A percentile compares a stretch with the other conserved stretches of the same genome.
Evolutionary conservation across 2,113 vertebrate species (phyloP).

Genomic region (Leptobrachium ailaonicum): DNA sequence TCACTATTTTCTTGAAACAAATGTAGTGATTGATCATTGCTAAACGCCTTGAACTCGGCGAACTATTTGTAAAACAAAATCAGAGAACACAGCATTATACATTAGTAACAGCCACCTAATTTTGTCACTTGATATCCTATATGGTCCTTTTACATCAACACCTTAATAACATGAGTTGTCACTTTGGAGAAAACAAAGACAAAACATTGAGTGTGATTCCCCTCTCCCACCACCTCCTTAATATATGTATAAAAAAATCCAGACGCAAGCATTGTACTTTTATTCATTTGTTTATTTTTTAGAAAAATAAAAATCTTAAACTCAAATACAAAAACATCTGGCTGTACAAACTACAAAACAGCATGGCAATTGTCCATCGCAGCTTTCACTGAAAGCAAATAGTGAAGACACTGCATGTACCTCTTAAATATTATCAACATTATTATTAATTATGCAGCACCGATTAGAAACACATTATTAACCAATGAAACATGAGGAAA

Average conservation of each 20-base stretch:
- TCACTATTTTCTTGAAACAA: too few species aligned
- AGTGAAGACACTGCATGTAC: constrained; percentile 67
- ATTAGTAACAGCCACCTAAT: too few species aligned
- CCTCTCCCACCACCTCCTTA: neutral
- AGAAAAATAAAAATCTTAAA: constrained; percentile 78
- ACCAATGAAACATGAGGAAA: neutral
- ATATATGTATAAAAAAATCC: neutral
- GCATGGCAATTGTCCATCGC: constrained; percentile 69
- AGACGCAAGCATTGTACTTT: neutral
- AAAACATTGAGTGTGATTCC: neutral
- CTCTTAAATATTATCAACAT: constrained; percentile 30
- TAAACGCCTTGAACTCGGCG: too few species aligned
- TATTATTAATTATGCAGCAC: constrained; percentile 40
- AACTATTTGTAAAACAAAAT: too few species aligned
- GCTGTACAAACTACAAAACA: constrained; percentile 74
- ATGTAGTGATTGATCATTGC: too few species aligned
- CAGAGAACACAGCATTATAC: too few species aligned
- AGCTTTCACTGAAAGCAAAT: constrained; percentile 91
- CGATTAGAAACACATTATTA: constrained; percentile 51
- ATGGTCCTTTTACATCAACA: too few species aligned
- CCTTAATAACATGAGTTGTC: too few species aligned
- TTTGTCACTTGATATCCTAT: too few species aligned
- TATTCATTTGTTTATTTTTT: constrained; percentile 58
- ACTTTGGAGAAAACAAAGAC: neutral
- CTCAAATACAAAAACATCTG: constrained; percentile 70